phyloP scores from a whole-genome alignment of 2,113 vertebrate genomes.

The Cardinalis cardinalis region DNA sequence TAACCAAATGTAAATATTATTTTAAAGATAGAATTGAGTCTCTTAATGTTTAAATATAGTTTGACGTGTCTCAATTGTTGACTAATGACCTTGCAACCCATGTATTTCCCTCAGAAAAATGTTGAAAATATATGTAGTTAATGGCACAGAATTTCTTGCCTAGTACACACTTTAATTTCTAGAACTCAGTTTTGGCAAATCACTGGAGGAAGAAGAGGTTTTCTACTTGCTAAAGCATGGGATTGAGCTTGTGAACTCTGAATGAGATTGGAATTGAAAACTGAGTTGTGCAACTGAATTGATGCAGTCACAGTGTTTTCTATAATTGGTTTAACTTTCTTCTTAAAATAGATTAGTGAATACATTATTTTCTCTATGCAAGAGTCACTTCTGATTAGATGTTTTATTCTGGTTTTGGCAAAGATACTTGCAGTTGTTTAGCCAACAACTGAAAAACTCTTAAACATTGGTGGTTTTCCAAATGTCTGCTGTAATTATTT shows the following conservation, averaged over 20 bases:
- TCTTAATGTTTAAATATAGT: neutral
- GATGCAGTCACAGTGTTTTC: neutral
- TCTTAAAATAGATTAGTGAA: neutral
- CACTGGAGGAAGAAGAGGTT: neutral
- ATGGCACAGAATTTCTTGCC: neutral
- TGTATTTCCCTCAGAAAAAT: neutral
- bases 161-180: neutral
- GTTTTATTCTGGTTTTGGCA: constrained; percentile 15
- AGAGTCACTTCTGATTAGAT: neutral
- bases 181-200: neutral
- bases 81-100: rapidly evolving
- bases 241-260: neutral
- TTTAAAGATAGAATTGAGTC: neutral
- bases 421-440: constrained; percentile 14
- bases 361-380: neutral
- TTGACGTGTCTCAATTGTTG: neutral
- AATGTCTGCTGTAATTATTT: constrained; percentile 9
- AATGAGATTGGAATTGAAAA: neutral
- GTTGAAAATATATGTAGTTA: neutral
- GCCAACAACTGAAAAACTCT: constrained; percentile 2
- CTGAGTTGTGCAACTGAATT: neutral
- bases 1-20: neutral
- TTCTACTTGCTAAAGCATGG: neutral
- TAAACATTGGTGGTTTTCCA: neutral
- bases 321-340: neutral